phyloP scores from a whole-genome alignment of 2,888 invertebrate genomes.

The Melipona bicolor region DNA sequence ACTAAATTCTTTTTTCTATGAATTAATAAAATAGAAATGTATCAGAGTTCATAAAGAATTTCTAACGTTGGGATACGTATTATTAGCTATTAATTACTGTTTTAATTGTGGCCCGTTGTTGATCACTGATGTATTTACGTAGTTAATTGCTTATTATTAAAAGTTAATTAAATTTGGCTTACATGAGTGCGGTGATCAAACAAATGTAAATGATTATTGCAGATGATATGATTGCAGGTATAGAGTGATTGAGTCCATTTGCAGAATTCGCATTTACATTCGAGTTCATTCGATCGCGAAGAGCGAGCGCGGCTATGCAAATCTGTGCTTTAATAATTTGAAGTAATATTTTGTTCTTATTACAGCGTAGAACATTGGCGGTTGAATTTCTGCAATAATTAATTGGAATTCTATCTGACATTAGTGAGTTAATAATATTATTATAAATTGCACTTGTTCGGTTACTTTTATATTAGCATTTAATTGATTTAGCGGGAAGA shows the following conservation, averaged over 20 bases:
- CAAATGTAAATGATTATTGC: background rate
- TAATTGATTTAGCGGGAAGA: background rate
- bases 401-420: no score
- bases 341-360: background rate
- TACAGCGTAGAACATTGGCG: background rate
- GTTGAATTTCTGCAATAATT: no score
- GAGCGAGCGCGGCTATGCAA: background rate
- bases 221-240: background rate
- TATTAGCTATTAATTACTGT: background rate
- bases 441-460: background rate
- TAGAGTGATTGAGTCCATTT: background rate
- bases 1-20: background rate
- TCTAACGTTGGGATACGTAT: background rate
- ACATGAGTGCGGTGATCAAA: background rate
- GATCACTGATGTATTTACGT: background rate
- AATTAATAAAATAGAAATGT: background rate
- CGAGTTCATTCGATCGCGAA: background rate
- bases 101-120: background rate
- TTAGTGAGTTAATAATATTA: background rate
- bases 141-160: slow-evolving; percentile 5
- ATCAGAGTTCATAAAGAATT: background rate
- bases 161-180: background rate
- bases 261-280: background rate
- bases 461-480: background rate
- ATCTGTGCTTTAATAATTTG: background rate